Percentiles rank a stretch among this genome's conserved stretches.
phyloP scores from a whole-genome alignment of 2,113 vertebrate genomes.

The Ceyx melanurus region DNA sequence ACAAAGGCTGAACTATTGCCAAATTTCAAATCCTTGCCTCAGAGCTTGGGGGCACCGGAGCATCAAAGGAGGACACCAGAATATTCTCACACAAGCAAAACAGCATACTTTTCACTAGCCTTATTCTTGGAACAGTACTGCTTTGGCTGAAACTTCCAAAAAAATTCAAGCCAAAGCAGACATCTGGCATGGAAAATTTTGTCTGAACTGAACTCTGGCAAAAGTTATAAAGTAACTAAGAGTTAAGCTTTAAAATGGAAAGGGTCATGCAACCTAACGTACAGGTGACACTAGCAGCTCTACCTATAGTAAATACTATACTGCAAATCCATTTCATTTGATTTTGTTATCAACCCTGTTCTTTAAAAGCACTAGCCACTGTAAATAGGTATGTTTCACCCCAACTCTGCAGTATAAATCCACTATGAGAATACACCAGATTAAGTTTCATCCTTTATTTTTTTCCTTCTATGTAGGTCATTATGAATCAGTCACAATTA shows the following conservation, averaged over 20 bases:
- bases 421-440: not conserved
- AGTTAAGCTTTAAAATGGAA: slow-evolving; percentile 10
- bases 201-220: not conserved
- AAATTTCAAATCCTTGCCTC: slow-evolving; percentile 57
- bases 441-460: not conserved
- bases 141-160: slow-evolving; percentile 12
- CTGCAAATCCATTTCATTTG: not conserved
- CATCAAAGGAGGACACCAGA: slow-evolving; percentile 53
- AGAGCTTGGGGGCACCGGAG: slow-evolving; percentile 62
- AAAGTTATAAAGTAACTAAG: not conserved
- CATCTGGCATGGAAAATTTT: slow-evolving; percentile 19
- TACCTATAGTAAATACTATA: not conserved
- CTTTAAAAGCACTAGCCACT: not conserved
- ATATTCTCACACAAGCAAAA: slow-evolving; percentile 62
- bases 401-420: not conserved
- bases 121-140: slow-evolving; percentile 39
- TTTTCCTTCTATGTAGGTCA: not conserved
- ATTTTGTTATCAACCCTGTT: not conserved
- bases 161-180: slow-evolving; percentile 24
- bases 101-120: slow-evolving; percentile 30
- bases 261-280: not conserved
- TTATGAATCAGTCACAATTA: not conserved
- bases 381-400: not conserved
- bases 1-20: slow-evolving; percentile 62
- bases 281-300: not conserved